Base-by-base conservation (phyloP, 2,888 invertebrate species). In the Caenorhabditis drosophilae region DNA sequence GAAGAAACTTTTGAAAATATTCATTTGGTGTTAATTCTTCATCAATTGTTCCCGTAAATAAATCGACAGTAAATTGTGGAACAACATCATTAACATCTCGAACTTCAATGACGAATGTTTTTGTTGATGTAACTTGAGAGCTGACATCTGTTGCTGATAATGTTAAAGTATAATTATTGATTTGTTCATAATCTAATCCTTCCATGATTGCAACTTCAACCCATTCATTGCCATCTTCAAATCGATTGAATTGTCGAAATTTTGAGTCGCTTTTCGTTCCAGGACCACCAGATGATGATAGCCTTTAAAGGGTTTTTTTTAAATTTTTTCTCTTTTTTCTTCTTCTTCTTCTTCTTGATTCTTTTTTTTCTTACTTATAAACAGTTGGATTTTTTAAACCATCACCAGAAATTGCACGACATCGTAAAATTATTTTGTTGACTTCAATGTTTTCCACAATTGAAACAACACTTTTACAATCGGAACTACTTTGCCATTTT, bases 51-150 rank as follows among this genome's bases (percentile, higher is more conserved):
- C 82, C 83, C 1, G 76, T 79, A 70, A 83, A 83, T 35, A 72
- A 59, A 53, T 83, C 83, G 15, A 81, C 76, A n/a, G 76, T 78
- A 60, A 83, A 83, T 35, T 77, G 72, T 0, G 83, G 83, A 6
- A 81, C 92, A 89, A 94, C 94, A 87, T 95, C 94, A 88, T 93
- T 93, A 84, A 93, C 88, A 88, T 95, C 95, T 88, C 93, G 92
- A 70, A 95, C 93, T 53, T 93, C 93, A 62, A 94, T 93, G 86
- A 93, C 88, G 85, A 92, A 90, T 85, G 93, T 89, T 87, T 94
- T 93, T 87, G 93, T 93, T 92, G 79, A 61, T 1, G 78, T 67
- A 18, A 79, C 74, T 6, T 61, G 72, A 1, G 78, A 75, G 7
- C 64, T 64, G 52, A 83, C 66, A 55, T 82, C 82, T 41, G 81